These are phyloP conservation scores for Sinocyclocheilus anshuiensis DNA, from an alignment of 2,113 vertebrate genomes.

Conservation along the genomic window DNA sequence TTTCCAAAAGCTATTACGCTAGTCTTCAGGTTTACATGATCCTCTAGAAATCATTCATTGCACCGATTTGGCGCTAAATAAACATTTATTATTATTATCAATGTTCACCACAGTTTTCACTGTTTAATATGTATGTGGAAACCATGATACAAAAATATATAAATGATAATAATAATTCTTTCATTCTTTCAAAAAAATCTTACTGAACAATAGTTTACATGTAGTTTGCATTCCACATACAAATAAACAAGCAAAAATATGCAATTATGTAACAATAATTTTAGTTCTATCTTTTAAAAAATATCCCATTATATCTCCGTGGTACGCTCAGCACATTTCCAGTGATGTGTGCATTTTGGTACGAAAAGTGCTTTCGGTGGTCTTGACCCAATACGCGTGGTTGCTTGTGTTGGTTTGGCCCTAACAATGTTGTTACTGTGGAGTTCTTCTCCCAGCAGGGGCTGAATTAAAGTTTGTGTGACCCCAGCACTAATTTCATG, in stretches of 20 bases:
- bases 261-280: neutral
- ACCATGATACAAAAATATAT: neutral
- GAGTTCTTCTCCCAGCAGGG: conserved; percentile 73
- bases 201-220: neutral
- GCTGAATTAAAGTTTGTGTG: conserved; percentile 79
- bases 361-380: conserved; percentile 10
- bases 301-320: neutral
- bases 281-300: neutral
- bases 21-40: neutral
- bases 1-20: too few species aligned
- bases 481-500: conserved; percentile 74
- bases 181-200: neutral
- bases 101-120: neutral
- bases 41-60: neutral
- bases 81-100: neutral
- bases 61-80: neutral
- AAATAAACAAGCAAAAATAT: neutral
- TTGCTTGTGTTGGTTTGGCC: conserved; percentile 62
- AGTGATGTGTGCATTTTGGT: neutral
- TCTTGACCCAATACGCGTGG: conserved; percentile 53
- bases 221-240: neutral
- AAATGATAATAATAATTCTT: neutral
- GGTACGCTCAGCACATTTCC: neutral
- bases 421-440: conserved; percentile 77
- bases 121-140: too few species aligned